Evolutionary conservation across 2,113 vertebrate species (phyloP).

Genomic region (Corvus hawaiiensis): DNA sequence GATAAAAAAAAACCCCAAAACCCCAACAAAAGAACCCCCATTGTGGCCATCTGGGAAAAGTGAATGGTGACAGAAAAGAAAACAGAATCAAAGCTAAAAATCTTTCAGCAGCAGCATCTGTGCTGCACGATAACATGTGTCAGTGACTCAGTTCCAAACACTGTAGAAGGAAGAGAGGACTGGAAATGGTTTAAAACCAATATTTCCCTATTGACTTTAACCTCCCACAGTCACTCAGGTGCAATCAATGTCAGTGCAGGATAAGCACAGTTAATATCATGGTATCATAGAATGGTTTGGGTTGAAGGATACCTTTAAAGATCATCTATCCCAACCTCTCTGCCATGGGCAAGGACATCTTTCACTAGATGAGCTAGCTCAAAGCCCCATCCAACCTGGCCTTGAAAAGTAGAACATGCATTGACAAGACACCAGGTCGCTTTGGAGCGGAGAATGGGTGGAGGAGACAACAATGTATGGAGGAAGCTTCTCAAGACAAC

Average conservation of each 20-base stretch:
- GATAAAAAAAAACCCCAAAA: fast-evolving
- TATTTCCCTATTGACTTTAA: neutral
- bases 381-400: neutral
- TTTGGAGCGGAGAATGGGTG: fast-evolving
- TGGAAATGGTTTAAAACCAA: neutral
- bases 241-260: neutral
- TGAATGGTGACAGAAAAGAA: neutral
- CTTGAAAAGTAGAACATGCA: neutral
- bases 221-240: neutral
- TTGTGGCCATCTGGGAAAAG: neutral
- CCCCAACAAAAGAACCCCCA: neutral
- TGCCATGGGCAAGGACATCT: neutral
- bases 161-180: neutral
- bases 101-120: neutral
- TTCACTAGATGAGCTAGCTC: neutral
- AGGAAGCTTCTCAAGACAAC: neutral
- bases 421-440: neutral
- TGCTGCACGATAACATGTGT: neutral
- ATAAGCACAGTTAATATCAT: neutral
- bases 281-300: neutral
- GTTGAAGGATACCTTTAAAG: neutral
- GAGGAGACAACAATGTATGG: neutral
- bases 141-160: neutral
- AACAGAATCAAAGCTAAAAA: neutral
- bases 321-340: neutral